Evolutionary conservation across 2,888 invertebrate species (phyloP).

Genomic region (Petrolisthes manimaculis): DNA sequence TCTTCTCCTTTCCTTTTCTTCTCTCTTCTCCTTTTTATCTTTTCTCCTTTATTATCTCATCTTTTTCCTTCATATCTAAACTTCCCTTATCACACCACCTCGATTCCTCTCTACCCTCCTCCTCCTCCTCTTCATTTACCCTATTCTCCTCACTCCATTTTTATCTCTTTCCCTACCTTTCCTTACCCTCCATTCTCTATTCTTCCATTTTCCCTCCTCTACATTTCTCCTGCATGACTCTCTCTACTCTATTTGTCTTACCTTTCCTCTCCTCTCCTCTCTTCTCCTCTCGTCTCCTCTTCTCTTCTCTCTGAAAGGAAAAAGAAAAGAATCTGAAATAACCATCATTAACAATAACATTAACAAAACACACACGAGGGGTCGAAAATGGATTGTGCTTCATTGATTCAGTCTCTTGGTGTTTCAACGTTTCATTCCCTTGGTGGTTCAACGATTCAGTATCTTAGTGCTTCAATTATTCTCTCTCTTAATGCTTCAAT

Average conservation of each 20-base stretch:
- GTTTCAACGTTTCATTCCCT: too few species aligned
- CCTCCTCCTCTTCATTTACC: neutral
- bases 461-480: too few species aligned
- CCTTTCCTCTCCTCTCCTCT: neutral
- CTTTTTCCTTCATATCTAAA: too few species aligned
- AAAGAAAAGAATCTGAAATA: too few species aligned
- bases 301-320: neutral
- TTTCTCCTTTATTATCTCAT: neutral
- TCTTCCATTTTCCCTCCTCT: neutral
- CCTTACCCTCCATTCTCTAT: neutral
- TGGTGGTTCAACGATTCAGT: too few species aligned
- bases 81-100: too few species aligned
- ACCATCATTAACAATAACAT: too few species aligned
- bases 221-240: neutral
- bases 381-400: too few species aligned
- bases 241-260: neutral
- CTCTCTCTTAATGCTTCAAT: too few species aligned
- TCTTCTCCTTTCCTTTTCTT: neutral
- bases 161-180: conserved; percentile 7
- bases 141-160: neutral
- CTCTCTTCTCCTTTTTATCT: neutral
- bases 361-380: too few species aligned
- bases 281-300: neutral
- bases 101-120: conserved; percentile 4
- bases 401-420: too few species aligned